Conservation (phyloP, 2,888 invertebrate genomes). For the Euproctis similis region DNA sequence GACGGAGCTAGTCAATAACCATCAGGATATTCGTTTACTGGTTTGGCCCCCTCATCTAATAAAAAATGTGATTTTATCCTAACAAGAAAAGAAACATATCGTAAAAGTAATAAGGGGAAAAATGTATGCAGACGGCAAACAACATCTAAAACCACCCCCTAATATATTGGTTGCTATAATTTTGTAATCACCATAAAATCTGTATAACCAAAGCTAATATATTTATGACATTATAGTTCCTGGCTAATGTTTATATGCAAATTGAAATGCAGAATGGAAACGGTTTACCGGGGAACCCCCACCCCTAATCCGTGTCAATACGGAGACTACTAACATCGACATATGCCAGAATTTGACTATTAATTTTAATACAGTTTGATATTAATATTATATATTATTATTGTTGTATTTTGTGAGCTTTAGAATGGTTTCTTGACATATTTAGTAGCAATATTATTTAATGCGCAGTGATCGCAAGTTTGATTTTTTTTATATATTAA, state of each 20-base stretch:
- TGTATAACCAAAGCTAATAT: constrained; percentile 73
- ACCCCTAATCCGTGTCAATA: constrained; percentile 58
- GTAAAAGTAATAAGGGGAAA: constrained; percentile 17
- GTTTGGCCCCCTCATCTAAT: no score
- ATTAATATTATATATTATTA: no score
- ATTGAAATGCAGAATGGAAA: constrained; percentile 70
- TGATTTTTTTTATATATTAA: no score
- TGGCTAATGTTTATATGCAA: constrained; percentile 76
- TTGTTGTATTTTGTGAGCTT: constrained; percentile 1
- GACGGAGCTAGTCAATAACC: no score
- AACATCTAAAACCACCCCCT: constrained; percentile 39
- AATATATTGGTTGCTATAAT: constrained; percentile 50
- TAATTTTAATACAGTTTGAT: constrained; percentile 15
- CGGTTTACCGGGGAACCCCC: constrained; percentile 62
- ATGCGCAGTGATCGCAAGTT: no score
- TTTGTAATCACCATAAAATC: constrained; percentile 74
- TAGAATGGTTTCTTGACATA: no score
- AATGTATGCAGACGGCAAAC: no score
- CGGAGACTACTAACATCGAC: constrained; percentile 40
- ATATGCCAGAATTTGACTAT: constrained; percentile 46
- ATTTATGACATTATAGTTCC: constrained; percentile 68
- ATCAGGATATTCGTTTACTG: no score
- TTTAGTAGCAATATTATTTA: no score
- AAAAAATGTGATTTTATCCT: constrained; percentile 5
- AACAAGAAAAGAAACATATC: constrained; percentile 9